Evolutionary conservation across 1,140 invertebrate species (phyloP), one percentile per base, ranked within the genome.

Genomic region (Coelopa frigida): DNA sequence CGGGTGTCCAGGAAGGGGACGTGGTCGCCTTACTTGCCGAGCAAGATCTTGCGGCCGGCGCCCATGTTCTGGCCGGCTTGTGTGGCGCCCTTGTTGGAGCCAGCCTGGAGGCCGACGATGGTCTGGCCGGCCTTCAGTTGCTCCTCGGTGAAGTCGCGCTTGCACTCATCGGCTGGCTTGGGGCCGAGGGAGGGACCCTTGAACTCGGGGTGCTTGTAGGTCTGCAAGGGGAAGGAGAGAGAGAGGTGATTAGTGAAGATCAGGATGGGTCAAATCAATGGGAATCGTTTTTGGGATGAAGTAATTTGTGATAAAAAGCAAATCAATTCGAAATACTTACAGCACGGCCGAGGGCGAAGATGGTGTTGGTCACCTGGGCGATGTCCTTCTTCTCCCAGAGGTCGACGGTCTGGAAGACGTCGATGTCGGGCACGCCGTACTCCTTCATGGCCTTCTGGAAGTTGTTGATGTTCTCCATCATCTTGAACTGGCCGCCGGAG

Each of bases 321-420:
- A n/a, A n/a, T n/a, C n/a, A n/a, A n/a, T 37, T 18, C 40, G 11
- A 18, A 48, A 46, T 50, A 75, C 77, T 81, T 80, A 94, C 90
- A 66, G 87, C 81, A 72, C 93, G 83, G 49, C 90, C 93, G 42
- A 97, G 77, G 26, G 93, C 89, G 65, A 89, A 94, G 49, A 97
- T 84, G 55, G 89, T 94, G 72, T 88, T 90, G 44, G 92, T 94
- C 8, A 98, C 92, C 68, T 86, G 82, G 15, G 86, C 83, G 62
- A 97, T 93, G 68, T 96, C 93, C 70, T 95, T 94, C 73, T 85
- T 86, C 64, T 96, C 93, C 73, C 87, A 95, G 24, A 98, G 75
- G 71, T 96, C 94, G 27, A 94, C 90, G 8, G 93, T 94, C 75
- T 98, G 93, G 79, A 98, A 98, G 1, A 95, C 80, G 71, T 98